A percentile compares a stretch with the other conserved stretches of the same genome.
phyloP scores from a whole-genome alignment of 2,797 vertebrate genomes.

The Cacajao melanocephalus region DNA sequence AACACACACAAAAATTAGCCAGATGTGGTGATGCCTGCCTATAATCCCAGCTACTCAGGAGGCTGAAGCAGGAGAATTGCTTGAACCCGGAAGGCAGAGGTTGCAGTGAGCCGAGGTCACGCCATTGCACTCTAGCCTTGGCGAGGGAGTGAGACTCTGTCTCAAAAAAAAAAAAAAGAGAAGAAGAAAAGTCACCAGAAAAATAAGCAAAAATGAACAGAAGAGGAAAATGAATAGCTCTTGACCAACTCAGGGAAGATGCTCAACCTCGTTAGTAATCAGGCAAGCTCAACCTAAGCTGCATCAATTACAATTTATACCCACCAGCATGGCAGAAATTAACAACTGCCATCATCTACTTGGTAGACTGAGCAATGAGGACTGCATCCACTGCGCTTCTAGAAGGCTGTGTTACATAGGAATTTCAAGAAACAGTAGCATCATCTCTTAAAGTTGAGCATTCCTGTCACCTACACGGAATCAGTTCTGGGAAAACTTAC shows the following conservation, averaged over 20 bases:
- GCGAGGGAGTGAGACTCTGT: too few relatives aligned
- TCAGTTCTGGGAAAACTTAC: background rate
- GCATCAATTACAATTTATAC: background rate
- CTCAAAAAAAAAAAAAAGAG: too few relatives aligned
- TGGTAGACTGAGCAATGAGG: background rate
- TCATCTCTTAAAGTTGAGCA: background rate
- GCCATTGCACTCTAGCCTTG: too few relatives aligned
- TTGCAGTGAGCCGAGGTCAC: too few relatives aligned
- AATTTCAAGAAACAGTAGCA: too few relatives aligned
- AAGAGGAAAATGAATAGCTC: background rate
- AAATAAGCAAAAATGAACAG: background rate
- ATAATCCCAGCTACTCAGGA: too few relatives aligned
- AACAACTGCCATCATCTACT: background rate
- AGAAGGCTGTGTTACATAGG: too few relatives aligned
- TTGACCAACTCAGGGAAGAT: background rate
- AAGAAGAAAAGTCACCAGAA: background rate
- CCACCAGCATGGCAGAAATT: background rate
- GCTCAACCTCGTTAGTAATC: too few relatives aligned
- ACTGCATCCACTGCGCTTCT: background rate
- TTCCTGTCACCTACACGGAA: background rate
- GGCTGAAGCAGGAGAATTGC: too few relatives aligned
- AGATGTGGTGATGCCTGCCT: fast-evolving
- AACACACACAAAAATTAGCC: too few relatives aligned
- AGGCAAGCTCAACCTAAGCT: background rate
- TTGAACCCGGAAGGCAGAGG: too few relatives aligned